phyloP scores from a whole-genome alignment of 2,888 invertebrate genomes.

The Papilio protenor region DNA sequence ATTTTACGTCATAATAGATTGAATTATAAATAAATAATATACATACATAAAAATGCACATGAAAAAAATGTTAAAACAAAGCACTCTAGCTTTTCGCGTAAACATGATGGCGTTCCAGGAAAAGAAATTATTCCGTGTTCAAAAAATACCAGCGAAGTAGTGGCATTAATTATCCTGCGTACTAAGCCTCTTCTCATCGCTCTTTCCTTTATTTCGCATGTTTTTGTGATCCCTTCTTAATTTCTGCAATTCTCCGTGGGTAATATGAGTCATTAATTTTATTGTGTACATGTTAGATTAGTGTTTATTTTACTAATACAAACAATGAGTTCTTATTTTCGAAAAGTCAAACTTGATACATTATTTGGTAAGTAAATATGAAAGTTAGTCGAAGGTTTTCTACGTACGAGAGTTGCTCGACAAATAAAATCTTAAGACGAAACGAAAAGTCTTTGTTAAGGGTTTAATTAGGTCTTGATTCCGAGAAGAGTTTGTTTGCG shows the following conservation, averaged over 20 bases:
- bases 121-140: not conserved
- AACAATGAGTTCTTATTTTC: not conserved
- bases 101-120: not conserved
- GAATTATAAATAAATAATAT: not conserved
- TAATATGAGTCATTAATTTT: slow-evolving; percentile 7
- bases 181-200: not conserved
- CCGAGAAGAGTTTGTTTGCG: slow-evolving; percentile 19
- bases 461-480: slow-evolving; percentile 31
- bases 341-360: not conserved
- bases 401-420: not conserved
- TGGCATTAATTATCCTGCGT: not conserved
- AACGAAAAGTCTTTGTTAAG: slow-evolving; percentile 31
- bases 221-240: not conserved
- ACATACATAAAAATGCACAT: too few species aligned
- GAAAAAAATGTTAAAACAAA: not conserved
- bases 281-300: not conserved
- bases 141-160: not conserved
- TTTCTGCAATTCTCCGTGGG: not conserved
- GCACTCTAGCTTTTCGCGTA: not conserved
- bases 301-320: not conserved
- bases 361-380: not conserved
- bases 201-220: not conserved
- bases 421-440: slow-evolving; percentile 24
- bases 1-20: too few species aligned
- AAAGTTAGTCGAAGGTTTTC: not conserved